Evolutionary conservation across 2,888 invertebrate genomes (phyloP).

Genomic region (Baccha elongata): DNA sequence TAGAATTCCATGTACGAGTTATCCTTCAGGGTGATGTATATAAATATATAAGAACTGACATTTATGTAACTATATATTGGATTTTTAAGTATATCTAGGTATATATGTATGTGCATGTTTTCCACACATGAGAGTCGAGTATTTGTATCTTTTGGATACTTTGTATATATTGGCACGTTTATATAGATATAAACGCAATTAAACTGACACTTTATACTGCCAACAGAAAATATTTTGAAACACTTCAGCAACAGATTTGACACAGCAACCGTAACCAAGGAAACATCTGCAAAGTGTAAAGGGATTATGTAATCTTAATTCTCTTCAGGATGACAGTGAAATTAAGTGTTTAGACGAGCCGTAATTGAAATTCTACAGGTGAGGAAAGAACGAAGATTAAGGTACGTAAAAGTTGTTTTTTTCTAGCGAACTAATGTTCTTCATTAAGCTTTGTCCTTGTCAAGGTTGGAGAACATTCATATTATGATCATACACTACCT

Average conservation of each 20-base stretch:
- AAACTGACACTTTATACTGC: conserved; percentile 23
- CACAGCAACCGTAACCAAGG: conserved; percentile 20
- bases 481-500: too few species aligned
- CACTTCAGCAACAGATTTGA: conserved; percentile 53
- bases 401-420: background rate
- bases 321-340: conserved; percentile 60
- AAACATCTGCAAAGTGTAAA: conserved; percentile 70
- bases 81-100: background rate
- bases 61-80: conserved; percentile 24
- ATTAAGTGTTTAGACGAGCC: conserved; percentile 52
- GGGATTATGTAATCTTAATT: conserved; percentile 71
- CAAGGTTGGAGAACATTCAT: background rate
- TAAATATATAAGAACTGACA: conserved; percentile 49
- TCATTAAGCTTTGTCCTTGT: conserved; percentile 9
- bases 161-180: conserved; percentile 35
- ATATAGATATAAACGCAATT: conserved; percentile 22
- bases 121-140: background rate
- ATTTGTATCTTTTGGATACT: conserved; percentile 29
- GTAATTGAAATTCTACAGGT: conserved; percentile 69
- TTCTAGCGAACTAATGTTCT: background rate
- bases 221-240: conserved; percentile 30
- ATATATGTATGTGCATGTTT: background rate
- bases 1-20: conserved; percentile 56
- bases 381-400: conserved; percentile 34
- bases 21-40: conserved; percentile 67